Conservation (phyloP, 2,797 vertebrate species). For the Chelon labrosus region DNA sequence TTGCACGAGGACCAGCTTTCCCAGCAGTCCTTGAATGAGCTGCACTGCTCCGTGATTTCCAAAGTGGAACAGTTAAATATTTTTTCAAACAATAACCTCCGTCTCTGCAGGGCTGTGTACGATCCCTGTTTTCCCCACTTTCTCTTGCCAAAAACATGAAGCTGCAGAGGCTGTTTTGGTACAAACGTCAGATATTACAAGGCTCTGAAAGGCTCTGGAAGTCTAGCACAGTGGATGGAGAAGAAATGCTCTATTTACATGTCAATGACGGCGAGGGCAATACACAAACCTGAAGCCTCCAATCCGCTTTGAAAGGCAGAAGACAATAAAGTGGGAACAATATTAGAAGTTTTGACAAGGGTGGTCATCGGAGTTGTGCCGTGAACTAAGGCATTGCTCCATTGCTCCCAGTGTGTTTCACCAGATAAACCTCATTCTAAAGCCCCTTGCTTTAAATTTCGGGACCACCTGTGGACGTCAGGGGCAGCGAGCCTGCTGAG, state of each 20-base stretch:
- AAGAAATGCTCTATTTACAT: slow-evolving; percentile 32
- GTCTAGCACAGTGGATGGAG: neutral
- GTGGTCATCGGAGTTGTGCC: slow-evolving; percentile 5
- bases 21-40: slow-evolving; percentile 6
- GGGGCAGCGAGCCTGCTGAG: slow-evolving; percentile 39
- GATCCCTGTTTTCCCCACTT: slow-evolving; percentile 3
- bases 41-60: neutral
- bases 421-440: slow-evolving; percentile 23
- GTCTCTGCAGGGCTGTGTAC: neutral
- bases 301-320: slow-evolving; percentile 22
- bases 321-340: slow-evolving; percentile 17
- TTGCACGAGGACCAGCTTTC: neutral
- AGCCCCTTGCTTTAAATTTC: slow-evolving; percentile 11
- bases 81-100: slow-evolving; percentile 11
- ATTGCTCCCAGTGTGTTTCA: slow-evolving; percentile 14
- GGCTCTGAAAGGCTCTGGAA: neutral
- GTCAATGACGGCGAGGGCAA: slow-evolving; percentile 23
- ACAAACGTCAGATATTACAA: neutral
- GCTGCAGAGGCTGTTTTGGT: neutral
- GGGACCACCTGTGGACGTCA: slow-evolving; percentile 58
- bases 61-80: slow-evolving; percentile 34
- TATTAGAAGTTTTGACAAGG: slow-evolving; percentile 4
- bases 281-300: slow-evolving; percentile 13
- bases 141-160: neutral
- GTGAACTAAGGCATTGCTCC: neutral